These are phyloP conservation scores for Sander lucioperca DNA, from an alignment of 2,113 vertebrate genomes.

Conservation along the genomic window DNA sequence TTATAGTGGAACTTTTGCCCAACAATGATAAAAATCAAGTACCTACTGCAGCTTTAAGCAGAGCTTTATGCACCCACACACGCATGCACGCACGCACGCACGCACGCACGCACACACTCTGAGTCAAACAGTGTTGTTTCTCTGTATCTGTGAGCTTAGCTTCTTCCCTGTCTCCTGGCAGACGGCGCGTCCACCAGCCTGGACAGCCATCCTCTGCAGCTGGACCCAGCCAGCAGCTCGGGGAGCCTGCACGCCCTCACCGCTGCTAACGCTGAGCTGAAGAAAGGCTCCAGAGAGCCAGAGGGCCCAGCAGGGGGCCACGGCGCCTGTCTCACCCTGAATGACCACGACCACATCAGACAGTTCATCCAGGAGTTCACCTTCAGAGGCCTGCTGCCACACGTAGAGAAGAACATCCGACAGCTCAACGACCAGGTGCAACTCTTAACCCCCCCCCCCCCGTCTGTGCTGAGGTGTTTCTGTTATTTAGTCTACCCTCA, in stretches of 20 bases:
- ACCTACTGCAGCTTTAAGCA: too few species aligned
- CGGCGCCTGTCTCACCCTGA: conserved; percentile 93
- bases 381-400: conserved; percentile 95
- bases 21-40: too few species aligned
- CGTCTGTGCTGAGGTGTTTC: too few species aligned
- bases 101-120: too few species aligned
- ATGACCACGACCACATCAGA: conserved; percentile 95
- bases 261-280: conserved; percentile 74
- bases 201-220: conserved; percentile 88
- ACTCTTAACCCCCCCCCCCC: neutral
- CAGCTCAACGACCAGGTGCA: conserved; percentile 98
- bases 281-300: conserved; percentile 79
- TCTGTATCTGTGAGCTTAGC: neutral
- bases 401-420: conserved; percentile 97
- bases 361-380: conserved; percentile 99
- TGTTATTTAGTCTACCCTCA: too few species aligned
- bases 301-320: conserved; percentile 79
- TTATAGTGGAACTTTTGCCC: too few species aligned
- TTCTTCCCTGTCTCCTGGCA: conserved; percentile 61
- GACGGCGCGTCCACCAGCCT: conserved; percentile 85
- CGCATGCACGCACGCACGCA: accelerated
- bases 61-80: too few species aligned
- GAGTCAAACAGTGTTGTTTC: too few species aligned
- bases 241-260: conserved; percentile 76
- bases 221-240: conserved; percentile 83